Conservation (phyloP, 2,888 invertebrate species). For the Torymus auratus region DNA sequence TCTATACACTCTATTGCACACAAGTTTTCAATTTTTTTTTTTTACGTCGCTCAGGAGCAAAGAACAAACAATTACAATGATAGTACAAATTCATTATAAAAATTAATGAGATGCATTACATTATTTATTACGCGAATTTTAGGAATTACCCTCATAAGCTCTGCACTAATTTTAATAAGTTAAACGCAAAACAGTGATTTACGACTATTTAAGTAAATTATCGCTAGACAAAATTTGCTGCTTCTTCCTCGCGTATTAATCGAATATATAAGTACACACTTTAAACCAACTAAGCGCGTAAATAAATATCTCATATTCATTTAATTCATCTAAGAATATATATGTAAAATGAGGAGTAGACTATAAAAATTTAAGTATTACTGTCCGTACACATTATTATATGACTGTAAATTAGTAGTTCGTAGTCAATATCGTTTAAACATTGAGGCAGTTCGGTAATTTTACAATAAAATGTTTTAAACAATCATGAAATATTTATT, state of each 20-base stretch:
- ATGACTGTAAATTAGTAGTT: too few species aligned
- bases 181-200: neutral
- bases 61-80: neutral
- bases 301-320: slow-evolving; percentile 39
- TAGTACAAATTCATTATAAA: neutral
- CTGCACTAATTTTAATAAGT: slow-evolving; percentile 10
- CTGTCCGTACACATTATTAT: too few species aligned
- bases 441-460: neutral
- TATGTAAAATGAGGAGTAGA: too few species aligned
- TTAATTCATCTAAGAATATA: neutral
- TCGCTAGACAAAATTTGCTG: neutral
- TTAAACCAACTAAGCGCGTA: neutral
- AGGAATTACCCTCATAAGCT: slow-evolving; percentile 1
- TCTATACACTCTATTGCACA: slow-evolving; percentile 41
- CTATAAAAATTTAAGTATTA: too few species aligned
- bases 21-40: slow-evolving; percentile 13
- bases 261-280: neutral
- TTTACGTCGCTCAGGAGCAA: neutral
- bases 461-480: slow-evolving; percentile 18
- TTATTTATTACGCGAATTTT: neutral
- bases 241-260: neutral
- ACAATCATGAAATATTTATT: slow-evolving; percentile 34
- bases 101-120: slow-evolving; percentile 22
- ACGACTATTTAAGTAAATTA: neutral
- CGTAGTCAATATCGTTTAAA: neutral